Base-by-base conservation (phyloP, 1,140 invertebrate species). In the Pissodes strobi region DNA sequence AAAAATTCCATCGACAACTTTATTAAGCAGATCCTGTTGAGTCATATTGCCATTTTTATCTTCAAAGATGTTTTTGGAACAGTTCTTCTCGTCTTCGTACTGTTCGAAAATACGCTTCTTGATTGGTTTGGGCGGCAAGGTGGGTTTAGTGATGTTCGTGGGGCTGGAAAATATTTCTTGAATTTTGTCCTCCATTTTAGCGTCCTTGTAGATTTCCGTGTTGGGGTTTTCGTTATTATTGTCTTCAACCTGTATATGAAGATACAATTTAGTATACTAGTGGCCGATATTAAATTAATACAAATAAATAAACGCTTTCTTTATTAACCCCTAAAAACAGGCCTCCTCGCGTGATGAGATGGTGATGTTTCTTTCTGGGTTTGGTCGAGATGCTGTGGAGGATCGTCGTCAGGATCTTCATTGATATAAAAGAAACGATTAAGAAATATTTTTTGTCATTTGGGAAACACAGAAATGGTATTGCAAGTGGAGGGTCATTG, bases 321-420 rank as follows among this genome's bases (percentile, higher is more conserved):
- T n/a, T n/a, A n/a, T n/a, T n/a, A n/a, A n/a, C n/a, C n/a, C n/a
- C n/a, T n/a, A n/a, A n/a, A n/a, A n/a, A n/a, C n/a, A n/a, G 93
- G 93, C 60, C 94, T 84, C n/a, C 92, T 84, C 61, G 89, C 89
- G 82, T 91, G 89, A 79, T 91, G 89, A 46, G 87, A 82, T 15
- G 87, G 87, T 79, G 69, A 73, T 22, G 45, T 69, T 60, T 76
- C 78, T 75, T 71, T 58, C n/a, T 67, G 66, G n/a, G n/a, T n/a
- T n/a, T n/a, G n/a, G n/a, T n/a, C n/a, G n/a, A n/a, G n/a, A n/a
- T n/a, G n/a, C n/a, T n/a, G n/a, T n/a, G n/a, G n/a, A n/a, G n/a
- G n/a, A n/a, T n/a, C n/a, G n/a, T n/a, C n/a, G n/a, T n/a, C n/a
- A n/a, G n/a, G n/a, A n/a, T n/a, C n/a, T n/a, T n/a, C n/a, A n/a